Evolutionary conservation across 2,113 vertebrate genomes (phyloP).

Genomic region (Ammospiza nelsoni): DNA sequence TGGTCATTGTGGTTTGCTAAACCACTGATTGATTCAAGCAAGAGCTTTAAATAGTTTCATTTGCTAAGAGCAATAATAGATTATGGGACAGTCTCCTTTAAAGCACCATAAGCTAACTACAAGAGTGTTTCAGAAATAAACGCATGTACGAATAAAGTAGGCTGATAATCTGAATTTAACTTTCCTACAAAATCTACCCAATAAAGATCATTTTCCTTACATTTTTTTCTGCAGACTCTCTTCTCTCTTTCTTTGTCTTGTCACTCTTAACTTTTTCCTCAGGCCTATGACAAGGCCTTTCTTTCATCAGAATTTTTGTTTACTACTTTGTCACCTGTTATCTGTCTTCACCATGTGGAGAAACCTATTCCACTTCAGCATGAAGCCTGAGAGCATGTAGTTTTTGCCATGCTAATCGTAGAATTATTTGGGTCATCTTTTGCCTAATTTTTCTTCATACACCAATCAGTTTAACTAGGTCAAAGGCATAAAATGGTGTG

Average conservation of each 20-base stretch:
- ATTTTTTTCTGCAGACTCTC: not conserved
- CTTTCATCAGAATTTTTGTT: not conserved
- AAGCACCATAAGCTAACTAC: not conserved
- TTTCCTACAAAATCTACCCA: not conserved
- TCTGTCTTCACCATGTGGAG: not conserved
- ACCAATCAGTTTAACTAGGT: not conserved
- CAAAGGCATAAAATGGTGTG: not conserved
- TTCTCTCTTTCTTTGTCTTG: not conserved
- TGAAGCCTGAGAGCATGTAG: not conserved
- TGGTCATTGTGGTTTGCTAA: not conserved
- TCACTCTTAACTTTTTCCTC: not conserved
- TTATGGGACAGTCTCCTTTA: not conserved
- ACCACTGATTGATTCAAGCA: not conserved
- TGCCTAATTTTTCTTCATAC: not conserved
- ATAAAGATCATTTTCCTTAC: not conserved
- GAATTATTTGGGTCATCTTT: not conserved
- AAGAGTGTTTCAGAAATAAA: not conserved
- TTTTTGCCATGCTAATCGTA: not conserved
- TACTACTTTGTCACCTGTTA: not conserved
- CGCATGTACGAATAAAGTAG: not conserved
- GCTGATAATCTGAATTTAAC: not conserved
- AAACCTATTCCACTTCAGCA: not conserved
- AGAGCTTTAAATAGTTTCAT: not conserved
- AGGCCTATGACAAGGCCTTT: not conserved
- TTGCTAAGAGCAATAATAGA: not conserved